Evolutionary conservation across 2,888 invertebrate genomes (phyloP).

Genomic region (Baronia brevicornis): DNA sequence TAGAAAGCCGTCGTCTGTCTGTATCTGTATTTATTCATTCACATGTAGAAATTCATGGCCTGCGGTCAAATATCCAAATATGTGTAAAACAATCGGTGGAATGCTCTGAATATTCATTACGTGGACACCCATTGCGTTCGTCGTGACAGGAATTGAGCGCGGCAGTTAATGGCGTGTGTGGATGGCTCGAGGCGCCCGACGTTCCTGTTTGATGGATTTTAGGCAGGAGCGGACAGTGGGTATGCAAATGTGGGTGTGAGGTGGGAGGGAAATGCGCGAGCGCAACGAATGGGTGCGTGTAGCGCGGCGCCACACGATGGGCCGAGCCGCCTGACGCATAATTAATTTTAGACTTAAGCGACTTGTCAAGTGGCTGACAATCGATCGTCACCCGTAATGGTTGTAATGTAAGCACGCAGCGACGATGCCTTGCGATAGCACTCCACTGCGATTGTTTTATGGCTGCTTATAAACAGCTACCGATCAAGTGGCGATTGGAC

Average conservation of each 20-base stretch:
- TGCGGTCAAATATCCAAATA: constrained; percentile 64
- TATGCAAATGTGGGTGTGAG: constrained; percentile 69
- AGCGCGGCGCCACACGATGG: constrained; percentile 51
- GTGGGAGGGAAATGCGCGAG: constrained; percentile 58
- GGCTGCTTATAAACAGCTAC: constrained; percentile 48
- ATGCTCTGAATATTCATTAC: constrained; percentile 73
- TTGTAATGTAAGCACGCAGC: constrained; percentile 62
- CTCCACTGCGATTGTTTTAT: constrained; percentile 47
- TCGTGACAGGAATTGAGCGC: constrained; percentile 71
- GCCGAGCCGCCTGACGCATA: constrained; percentile 55
- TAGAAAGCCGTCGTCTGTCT: constrained; percentile 40
- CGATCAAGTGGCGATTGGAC: constrained; percentile 52
- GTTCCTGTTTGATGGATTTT: constrained; percentile 59
- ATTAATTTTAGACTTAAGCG: constrained; percentile 66
- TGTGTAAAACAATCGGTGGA: constrained; percentile 69
- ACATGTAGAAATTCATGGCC: constrained; percentile 48
- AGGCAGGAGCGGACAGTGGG: constrained; percentile 49
- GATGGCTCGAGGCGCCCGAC: constrained; percentile 61
- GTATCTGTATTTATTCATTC: constrained; percentile 65
- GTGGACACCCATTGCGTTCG: constrained; percentile 68
- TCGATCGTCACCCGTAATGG: constrained; percentile 68
- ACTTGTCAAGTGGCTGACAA: constrained; percentile 60
- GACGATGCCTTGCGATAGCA: constrained; percentile 44
- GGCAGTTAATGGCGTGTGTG: constrained; percentile 60
- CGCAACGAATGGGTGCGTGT: constrained; percentile 68